A percentile compares a stretch with the other conserved stretches of the same genome.
Conservation (phyloP, 2,888 invertebrate genomes). For the Incurvaria masculella region DNA sequence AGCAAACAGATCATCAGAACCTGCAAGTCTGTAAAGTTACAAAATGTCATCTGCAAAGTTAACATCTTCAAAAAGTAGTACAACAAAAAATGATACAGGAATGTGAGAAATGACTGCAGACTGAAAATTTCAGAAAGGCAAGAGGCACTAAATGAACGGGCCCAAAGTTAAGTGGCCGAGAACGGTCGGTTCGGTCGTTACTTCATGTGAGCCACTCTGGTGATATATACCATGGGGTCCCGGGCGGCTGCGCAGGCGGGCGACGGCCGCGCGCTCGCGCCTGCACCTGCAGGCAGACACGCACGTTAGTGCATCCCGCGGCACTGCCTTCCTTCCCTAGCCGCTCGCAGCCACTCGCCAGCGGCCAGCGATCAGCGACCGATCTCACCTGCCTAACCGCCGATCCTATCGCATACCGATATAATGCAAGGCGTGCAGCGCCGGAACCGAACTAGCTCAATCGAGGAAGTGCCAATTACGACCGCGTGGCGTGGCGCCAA, state of each 20-base stretch:
- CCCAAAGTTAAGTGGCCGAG: conserved; percentile 58
- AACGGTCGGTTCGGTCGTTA: conserved; percentile 53
- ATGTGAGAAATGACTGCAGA: conserved; percentile 41
- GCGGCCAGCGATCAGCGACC: conserved; percentile 42
- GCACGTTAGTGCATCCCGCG: conserved; percentile 37
- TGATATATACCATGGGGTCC: conserved; percentile 54
- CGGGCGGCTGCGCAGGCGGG: conserved; percentile 49
- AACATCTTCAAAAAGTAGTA: conserved; percentile 36
- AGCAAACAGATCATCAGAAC: conserved; percentile 47
- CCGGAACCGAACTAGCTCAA: conserved; percentile 16
- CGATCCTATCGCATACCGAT: not conserved
- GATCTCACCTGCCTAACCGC: not conserved
- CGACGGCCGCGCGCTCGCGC: conserved; percentile 51
- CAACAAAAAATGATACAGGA: conserved; percentile 43
- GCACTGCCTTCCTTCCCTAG: not conserved
- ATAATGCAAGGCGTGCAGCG: conserved; percentile 6
- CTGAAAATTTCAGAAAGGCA: conserved; percentile 55
- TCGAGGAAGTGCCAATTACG: not conserved
- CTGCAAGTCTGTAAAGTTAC: conserved; percentile 44
- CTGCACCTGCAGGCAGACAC: conserved; percentile 52
- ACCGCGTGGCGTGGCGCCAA: not conserved
- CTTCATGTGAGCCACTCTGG: conserved; percentile 53
- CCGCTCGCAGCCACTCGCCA: conserved; percentile 17
- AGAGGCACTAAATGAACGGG: conserved; percentile 36
- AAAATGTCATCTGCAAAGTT: conserved; percentile 45